These are phyloP conservation scores for Forbesichthys agassizii DNA, from an alignment of 2,113 vertebrate species.

Conservation along the genomic window DNA sequence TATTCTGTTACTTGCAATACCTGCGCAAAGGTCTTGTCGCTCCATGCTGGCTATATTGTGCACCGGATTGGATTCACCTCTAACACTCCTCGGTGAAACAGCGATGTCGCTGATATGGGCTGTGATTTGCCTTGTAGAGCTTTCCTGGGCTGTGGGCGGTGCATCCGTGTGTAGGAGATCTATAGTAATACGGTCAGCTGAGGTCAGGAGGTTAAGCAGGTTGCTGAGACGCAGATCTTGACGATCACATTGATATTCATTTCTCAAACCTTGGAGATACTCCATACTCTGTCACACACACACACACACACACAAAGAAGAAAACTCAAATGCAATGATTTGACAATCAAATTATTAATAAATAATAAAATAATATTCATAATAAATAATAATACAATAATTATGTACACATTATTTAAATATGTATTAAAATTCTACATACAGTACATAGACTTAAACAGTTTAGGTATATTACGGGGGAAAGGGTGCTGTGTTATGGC, in stretches of 20 bases:
- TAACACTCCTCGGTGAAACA: neutral
- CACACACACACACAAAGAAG: constrained; percentile 15
- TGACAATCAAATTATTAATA: neutral
- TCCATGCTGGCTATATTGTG: constrained; percentile 22
- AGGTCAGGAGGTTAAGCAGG: constrained; percentile 45
- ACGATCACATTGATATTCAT: constrained; percentile 44
- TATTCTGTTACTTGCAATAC: constrained; percentile 34
- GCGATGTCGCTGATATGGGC: constrained; percentile 1
- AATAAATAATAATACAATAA: no score
- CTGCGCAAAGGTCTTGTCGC: constrained; percentile 59
- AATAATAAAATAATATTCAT: neutral
- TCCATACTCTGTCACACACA: constrained; percentile 36
- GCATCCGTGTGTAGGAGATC: neutral
- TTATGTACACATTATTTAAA: neutral
- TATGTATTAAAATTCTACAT: neutral
- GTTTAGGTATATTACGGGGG: neutral
- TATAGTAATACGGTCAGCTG: constrained; percentile 19
- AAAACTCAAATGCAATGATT: neutral
- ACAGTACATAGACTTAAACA: neutral
- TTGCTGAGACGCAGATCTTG: constrained; percentile 25
- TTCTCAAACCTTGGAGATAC: constrained; percentile 27
- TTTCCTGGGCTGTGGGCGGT: constrained; percentile 17
- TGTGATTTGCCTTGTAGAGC: neutral
- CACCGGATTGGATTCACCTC: neutral
- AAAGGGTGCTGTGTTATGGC: neutral